These are phyloP conservation scores for Grammomys dolichurus DNA, from an alignment of 2,113 vertebrate genomes.

Conservation along the genomic window DNA sequence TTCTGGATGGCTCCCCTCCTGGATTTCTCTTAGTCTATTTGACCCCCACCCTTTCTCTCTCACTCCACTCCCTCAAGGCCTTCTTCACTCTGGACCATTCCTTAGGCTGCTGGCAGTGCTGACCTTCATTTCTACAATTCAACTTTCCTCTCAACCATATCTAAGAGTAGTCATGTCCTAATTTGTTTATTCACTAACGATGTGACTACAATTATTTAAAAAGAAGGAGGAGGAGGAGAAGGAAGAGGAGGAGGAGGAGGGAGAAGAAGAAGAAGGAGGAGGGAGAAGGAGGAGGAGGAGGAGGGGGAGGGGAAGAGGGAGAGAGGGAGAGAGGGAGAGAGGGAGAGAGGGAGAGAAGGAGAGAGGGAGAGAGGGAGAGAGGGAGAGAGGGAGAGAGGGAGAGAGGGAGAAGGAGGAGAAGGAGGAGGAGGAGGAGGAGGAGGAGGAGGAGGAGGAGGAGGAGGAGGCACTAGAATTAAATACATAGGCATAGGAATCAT, in stretches of 20 bases:
- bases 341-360: background rate
- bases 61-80: background rate
- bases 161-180: background rate
- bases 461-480: background rate
- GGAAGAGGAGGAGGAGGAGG: no score
- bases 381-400: no score
- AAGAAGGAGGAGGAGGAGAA: background rate
- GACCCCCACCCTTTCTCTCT: background rate
- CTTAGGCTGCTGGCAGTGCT: background rate
- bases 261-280: no score
- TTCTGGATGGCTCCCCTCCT: background rate
- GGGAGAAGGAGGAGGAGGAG: no score
- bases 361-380: background rate
- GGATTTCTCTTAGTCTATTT: background rate
- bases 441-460: no score
- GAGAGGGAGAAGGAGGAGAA: no score
- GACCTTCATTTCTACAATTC: background rate
- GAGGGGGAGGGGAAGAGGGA: no score
- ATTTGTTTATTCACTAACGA: background rate
- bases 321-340: background rate
- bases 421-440: no score
- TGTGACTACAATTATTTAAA: background rate
- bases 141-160: background rate
- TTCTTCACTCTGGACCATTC: background rate
- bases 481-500: background rate